A percentile compares a stretch with the other conserved stretches of the same genome.
Conservation (phyloP, 1,140 invertebrate genomes). For the Plutomurus gul region DNA sequence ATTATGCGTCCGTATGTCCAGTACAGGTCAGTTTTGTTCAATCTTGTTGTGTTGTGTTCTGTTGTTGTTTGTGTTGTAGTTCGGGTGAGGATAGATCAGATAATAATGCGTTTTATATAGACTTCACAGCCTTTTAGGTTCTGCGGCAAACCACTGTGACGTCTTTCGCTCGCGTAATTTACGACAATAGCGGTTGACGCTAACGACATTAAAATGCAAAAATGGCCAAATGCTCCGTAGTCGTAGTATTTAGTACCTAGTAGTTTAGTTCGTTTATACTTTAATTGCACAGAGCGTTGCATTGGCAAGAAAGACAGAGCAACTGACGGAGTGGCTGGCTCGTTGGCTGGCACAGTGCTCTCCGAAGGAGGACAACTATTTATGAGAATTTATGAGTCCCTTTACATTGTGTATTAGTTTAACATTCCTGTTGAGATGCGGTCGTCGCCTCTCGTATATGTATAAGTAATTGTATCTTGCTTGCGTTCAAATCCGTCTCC, state of each 20-base stretch:
- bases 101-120: slow-evolving; percentile 4
- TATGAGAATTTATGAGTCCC: slow-evolving; percentile 15
- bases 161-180: slow-evolving; percentile 20
- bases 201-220: slow-evolving; percentile 28
- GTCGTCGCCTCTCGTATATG: not conserved
- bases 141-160: slow-evolving; percentile 24
- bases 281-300: not conserved
- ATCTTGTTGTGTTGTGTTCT: no score
- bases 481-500: not conserved
- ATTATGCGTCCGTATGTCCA: no score
- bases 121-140: slow-evolving; percentile 15
- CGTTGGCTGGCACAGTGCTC: not conserved
- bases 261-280: not conserved
- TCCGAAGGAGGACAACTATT: slow-evolving; percentile 10
- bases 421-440: slow-evolving; percentile 7
- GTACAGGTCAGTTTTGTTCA: no score
- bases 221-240: not conserved
- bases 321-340: not conserved
- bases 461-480: not conserved
- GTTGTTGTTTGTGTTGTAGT: not conserved
- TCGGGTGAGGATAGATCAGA: slow-evolving; percentile 17
- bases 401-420: slow-evolving; percentile 16
- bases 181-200: slow-evolving; percentile 11
- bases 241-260: not conserved
- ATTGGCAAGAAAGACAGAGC: not conserved